Percentiles rank a stretch among this genome's conserved stretches.
Conservation (phyloP, 2,797 vertebrate species). For the Molossus molossus region DNA sequence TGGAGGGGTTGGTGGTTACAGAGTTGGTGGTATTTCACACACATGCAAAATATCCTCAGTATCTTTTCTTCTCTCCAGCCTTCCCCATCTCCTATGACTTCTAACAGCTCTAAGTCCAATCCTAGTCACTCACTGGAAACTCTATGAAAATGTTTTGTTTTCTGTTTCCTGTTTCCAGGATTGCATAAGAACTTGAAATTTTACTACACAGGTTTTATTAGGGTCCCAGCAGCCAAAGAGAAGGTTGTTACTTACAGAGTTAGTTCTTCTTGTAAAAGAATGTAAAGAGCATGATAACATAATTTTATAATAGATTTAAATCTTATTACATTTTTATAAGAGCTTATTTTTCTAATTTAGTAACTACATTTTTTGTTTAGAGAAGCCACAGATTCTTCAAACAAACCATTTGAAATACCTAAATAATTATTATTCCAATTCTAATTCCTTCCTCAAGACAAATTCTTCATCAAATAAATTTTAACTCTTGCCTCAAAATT, state of each 20-base stretch:
- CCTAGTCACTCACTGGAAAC: not conserved
- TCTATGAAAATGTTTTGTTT: not conserved
- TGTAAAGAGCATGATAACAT: not conserved
- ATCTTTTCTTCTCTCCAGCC: not conserved
- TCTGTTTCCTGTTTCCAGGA: not conserved
- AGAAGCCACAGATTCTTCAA: not conserved
- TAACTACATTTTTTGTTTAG: not conserved
- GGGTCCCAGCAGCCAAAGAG: not conserved
- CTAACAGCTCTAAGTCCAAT: not conserved
- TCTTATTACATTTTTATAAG: not conserved
- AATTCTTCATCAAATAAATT: not conserved
- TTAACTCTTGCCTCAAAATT: slow-evolving; percentile 20
- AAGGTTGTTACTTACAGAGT: not conserved
- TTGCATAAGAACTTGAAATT: not conserved
- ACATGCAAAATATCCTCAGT: not conserved
- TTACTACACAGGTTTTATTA: not conserved
- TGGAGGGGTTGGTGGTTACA: not conserved
- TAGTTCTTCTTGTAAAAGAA: not conserved
- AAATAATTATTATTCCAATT: not conserved
- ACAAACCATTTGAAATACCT: not conserved
- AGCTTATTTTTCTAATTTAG: not conserved
- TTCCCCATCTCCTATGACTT: not conserved
- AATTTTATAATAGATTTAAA: slow-evolving; percentile 14
- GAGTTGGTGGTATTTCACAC: not conserved
- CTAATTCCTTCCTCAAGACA: not conserved